Evolutionary conservation across 2,797 vertebrate genomes (phyloP).

Genomic region (Gambelia wislizenii): DNA sequence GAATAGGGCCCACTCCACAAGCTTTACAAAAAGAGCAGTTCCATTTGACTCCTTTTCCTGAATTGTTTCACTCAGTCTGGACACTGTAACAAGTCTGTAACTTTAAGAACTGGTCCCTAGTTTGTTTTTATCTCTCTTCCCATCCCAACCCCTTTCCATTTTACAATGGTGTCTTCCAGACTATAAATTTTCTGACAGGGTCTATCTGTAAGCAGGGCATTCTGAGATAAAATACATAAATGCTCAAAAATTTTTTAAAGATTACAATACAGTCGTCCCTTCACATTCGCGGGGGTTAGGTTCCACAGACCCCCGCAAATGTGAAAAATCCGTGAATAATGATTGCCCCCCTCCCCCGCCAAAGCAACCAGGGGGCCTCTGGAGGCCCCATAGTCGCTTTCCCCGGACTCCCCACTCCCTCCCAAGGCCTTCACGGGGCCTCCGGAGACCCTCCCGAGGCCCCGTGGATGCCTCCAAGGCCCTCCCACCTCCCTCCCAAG

Average conservation of each 20-base stretch:
- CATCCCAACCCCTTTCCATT: neutral
- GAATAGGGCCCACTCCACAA: neutral
- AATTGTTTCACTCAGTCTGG: neutral
- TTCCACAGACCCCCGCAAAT: too few relatives aligned
- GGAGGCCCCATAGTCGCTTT: too few relatives aligned
- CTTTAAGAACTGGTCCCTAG: neutral
- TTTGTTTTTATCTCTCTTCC: neutral
- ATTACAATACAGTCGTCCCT: too few relatives aligned
- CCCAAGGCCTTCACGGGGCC: too few relatives aligned
- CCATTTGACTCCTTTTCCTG: neutral
- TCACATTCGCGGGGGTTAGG: too few relatives aligned
- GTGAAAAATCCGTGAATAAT: too few relatives aligned
- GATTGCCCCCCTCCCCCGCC: too few relatives aligned
- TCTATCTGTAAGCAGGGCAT: neutral
- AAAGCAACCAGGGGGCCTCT: too few relatives aligned
- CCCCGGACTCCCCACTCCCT: too few relatives aligned
- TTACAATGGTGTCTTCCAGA: neutral
- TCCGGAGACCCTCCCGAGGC: too few relatives aligned
- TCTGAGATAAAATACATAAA: neutral
- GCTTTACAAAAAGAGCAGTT: neutral
- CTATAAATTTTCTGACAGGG: neutral
- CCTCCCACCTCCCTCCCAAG: too few relatives aligned
- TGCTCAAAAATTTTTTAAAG: conserved; percentile 8
- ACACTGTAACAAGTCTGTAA: neutral
- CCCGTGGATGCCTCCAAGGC: too few relatives aligned